Evolutionary conservation across 2,888 invertebrate species (phyloP).

Genomic region (Callosobruchus maculatus): DNA sequence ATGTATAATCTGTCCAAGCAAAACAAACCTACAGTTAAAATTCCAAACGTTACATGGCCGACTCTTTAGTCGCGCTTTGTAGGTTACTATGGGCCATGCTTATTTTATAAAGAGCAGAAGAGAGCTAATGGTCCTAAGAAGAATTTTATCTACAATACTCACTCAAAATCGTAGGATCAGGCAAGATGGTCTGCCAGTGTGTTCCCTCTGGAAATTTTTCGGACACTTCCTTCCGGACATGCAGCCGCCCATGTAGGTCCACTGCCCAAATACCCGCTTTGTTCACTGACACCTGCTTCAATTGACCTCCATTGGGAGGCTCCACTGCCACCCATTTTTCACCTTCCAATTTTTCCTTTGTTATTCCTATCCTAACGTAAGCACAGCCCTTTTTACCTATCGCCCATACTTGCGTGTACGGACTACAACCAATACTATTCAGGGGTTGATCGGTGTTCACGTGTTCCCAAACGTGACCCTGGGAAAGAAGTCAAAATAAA

Average conservation of each 20-base stretch:
- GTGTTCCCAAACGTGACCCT: slow-evolving; percentile 78
- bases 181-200: slow-evolving; percentile 71
- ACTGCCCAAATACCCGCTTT: slow-evolving; percentile 75
- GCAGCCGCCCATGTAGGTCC: slow-evolving; percentile 68
- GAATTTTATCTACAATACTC: slow-evolving; percentile 18
- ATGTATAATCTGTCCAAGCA: no score
- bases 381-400: slow-evolving; percentile 82
- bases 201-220: slow-evolving; percentile 76
- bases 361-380: slow-evolving; percentile 75
- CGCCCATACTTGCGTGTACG: slow-evolving; percentile 74
- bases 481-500: slow-evolving; percentile 4
- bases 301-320: slow-evolving; percentile 59
- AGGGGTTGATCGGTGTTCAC: slow-evolving; percentile 78
- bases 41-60: no score
- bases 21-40: no score
- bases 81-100: no score
- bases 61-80: no score
- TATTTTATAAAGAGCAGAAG: no score
- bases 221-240: slow-evolving; percentile 75
- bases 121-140: no score
- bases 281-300: slow-evolving; percentile 75
- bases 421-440: slow-evolving; percentile 69
- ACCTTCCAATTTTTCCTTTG: slow-evolving; percentile 61
- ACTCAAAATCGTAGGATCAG: slow-evolving; percentile 57
- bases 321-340: slow-evolving; percentile 78